Evolutionary conservation across 2,797 vertebrate genomes (phyloP), one percentile per base, ranked within the genome.

Genomic region (Ispidina lecontei): DNA sequence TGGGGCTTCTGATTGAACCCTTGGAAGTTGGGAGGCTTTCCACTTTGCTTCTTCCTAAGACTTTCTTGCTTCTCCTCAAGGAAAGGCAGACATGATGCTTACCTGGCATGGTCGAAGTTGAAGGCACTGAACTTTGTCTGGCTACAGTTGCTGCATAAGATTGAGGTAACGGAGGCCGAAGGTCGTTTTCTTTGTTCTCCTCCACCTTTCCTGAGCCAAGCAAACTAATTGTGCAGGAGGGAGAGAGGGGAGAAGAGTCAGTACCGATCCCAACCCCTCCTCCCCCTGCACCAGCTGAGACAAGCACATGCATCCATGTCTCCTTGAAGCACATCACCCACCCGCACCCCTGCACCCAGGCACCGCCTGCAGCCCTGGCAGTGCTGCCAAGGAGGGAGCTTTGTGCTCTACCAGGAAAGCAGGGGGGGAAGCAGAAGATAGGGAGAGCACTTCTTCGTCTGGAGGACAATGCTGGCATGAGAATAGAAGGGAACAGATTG

Each of bases 121-220:
- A 94, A 4, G 98, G 97, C 52, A 97, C 97, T 2, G 97, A 87
- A 70, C 98, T 98, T 49, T 98, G 98, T 93, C 98, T 98, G 94
- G 99, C 99, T 62, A 98, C 98, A 1, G 99, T 99, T 15, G 98
- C 98, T 75, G 99, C 99, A 0, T 99, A 99, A 37, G 99, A 98
- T 71, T 98, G 98, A 97, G 98, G 97, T 94, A 97, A 89, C 10
- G 97, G 96, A 77, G 97, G 97, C 80, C 60, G 96, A 91, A 98
- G 97, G 62, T 98, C 98, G 0, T 97, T 97, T 83, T 98, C 98
- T 94, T 98, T 97, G 77, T 98, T 98, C 39, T 98, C 98, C 26
- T 98, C 96, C 28, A 95, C 89, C 65, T 98, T 98, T 74, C 96
- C 96, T 65, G 91, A 96, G 87, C 97, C 97, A 46, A 98, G 97